Evolutionary conservation across 2,888 invertebrate genomes (phyloP), one percentile per base, ranked within the genome.

Genomic region (Stramonita haemastoma): DNA sequence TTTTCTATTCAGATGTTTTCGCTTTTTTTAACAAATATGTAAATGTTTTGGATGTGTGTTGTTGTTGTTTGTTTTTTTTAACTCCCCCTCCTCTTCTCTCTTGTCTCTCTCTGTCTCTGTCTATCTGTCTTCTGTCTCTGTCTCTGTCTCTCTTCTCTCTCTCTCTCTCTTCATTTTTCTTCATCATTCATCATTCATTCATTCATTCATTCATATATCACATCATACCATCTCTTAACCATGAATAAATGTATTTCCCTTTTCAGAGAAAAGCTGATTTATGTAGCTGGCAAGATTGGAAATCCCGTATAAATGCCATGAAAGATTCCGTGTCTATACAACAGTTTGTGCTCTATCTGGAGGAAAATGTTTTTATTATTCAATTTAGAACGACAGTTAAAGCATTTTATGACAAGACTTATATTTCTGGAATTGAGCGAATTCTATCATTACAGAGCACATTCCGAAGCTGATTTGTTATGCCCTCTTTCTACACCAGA

Each of bases 101-200:
- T 15, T 77, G 29, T 57, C 11, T n/a, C 57, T 34, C 34, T 34
- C 57, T 32, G 29, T 77, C 83, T 60, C 57, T 26, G 57, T n/a
- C 36, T 29, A 56, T 57, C 57, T 13, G 34, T 19, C n/a, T 4
- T 81, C 22, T 60, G 15, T 81, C 81, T 81, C n/a, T n/a, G 26
- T 89, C 22, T 60, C 86, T 60, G 34, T 81, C 83, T n/a, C 57
- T 34, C 81, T 56, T 79, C 77, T 86, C 36, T 86, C 77, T 86
- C 66, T 84, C 84, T 84, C 60, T 70, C 84, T 89, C 60, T 70
- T 34, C 85, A 66, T 85, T 29, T 70, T 26, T 89, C 70, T 57
- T 57, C n/a, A 13, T n/a, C 56, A 11, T 22, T 84, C 26, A 15
- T 32, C 15, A 15, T 5, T 34, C 4, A 15, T 26, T 46, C 56